Evolutionary conservation across 2,797 vertebrate genomes (phyloP), one percentile per base, ranked within the genome.

Genomic region (Eremophila alpestris): DNA sequence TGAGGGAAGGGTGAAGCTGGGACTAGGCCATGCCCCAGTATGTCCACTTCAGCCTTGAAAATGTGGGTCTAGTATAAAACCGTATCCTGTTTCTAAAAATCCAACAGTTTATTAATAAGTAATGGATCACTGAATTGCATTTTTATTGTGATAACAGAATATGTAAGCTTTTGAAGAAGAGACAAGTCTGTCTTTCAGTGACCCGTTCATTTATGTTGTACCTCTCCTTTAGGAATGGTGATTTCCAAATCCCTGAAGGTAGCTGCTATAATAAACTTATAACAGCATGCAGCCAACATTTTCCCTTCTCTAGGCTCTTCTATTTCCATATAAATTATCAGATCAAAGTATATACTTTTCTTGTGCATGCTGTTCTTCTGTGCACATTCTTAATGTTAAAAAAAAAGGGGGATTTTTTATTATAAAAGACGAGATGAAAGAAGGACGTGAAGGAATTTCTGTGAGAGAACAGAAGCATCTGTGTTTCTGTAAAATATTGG

Each of bases 231-330:
- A 84, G 24, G 22, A 90, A 38, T 1, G 6, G 20, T n/a, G 16
- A 49, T 69, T 94, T 94, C 80, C 63, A 91, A 67, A 77, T 75
- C 19, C 30, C 43, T 64, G 26, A 69, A 94, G 24, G 26, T 16
- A 74, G 24, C 22, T 83, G 17, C 38, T 60, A 21, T 73, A 60
- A 23, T 10, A 62, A 51, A 54, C 3, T 36, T 62, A 73, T 1
- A 68, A 11, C 41, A 74, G n/a, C 13, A 38, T 7, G 17, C 27
- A 75, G 34, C 5, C 54, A 18, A 45, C 45, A 46, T 71, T 62
- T 77, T 68, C 17, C n/a, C 3, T 83, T 79, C 36, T 69, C 29
- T 56, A 64, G 32, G 30, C 11, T 60, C 16, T 80, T 83, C 26
- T 91, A 71, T 90, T 76, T 77, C 52, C 26, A 19, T 26, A 54